Conservation (phyloP, 2,113 vertebrate species). For the Macheiramphus alcinus region DNA sequence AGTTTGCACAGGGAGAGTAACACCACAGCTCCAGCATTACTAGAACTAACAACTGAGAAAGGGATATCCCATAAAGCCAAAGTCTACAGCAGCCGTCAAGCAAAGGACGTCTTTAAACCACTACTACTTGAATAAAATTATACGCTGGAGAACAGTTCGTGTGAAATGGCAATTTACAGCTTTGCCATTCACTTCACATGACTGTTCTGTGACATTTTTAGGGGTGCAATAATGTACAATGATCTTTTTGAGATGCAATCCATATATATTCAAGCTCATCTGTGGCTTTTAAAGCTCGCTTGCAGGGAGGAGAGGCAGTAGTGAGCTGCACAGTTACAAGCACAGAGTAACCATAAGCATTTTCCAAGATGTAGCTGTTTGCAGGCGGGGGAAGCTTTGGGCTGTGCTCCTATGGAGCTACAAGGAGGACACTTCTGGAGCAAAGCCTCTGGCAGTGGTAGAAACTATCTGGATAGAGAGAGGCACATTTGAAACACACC, state of each 20-base stretch:
- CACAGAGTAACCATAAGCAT: background rate
- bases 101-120: background rate
- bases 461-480: background rate
- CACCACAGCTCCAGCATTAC: background rate
- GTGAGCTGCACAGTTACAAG: background rate
- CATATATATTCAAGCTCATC: background rate
- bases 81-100: background rate
- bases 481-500: background rate
- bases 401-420: background rate
- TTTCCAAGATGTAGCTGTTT: background rate
- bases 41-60: background rate
- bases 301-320: background rate
- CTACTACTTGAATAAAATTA: background rate
- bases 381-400: background rate
- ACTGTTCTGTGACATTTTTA: background rate
- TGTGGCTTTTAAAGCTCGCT: background rate
- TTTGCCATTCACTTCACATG: background rate
- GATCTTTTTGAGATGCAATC: background rate
- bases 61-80: background rate
- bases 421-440: background rate
- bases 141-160: accelerated
- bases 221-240: background rate
- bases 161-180: background rate
- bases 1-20: background rate
- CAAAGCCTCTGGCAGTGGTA: background rate